Percentiles rank a stretch among this genome's conserved stretches.
phyloP scores from a whole-genome alignment of 2,113 vertebrate genomes.

The Chamaetylas fuelleborni region DNA sequence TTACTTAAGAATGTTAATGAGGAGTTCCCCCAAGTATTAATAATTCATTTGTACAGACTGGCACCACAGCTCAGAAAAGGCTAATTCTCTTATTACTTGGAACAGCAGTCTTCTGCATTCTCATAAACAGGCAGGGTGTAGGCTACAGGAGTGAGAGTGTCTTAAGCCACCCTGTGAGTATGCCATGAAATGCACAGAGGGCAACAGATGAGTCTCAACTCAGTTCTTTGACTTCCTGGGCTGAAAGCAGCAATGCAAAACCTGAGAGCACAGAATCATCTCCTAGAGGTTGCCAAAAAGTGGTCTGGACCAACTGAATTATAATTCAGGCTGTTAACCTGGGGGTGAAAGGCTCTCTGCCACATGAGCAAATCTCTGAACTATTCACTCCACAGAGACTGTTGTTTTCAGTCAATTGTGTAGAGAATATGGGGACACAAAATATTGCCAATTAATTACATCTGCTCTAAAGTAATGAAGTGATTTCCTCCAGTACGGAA shows the following conservation, averaged over 20 bases:
- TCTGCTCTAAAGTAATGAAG: background rate
- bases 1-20: background rate
- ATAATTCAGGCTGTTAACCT: background rate
- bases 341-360: background rate
- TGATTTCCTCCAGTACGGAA: background rate
- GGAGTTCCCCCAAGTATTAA: background rate
- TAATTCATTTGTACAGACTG: background rate
- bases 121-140: background rate
- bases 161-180: fast-evolving
- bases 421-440: background rate
- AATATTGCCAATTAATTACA: slow-evolving; percentile 3
- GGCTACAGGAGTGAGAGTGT: background rate
- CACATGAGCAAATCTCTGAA: background rate
- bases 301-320: background rate
- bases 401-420: background rate
- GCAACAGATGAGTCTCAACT: background rate
- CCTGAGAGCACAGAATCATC: background rate
- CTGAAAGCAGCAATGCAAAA: background rate
- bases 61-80: background rate
- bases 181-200: background rate
- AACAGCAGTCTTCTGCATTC: background rate
- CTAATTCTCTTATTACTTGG: background rate
- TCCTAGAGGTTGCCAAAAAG: background rate
- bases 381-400: background rate
- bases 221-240: background rate